Conservation (phyloP, 1,140 invertebrate genomes). For the Drosophila navojoa region DNA sequence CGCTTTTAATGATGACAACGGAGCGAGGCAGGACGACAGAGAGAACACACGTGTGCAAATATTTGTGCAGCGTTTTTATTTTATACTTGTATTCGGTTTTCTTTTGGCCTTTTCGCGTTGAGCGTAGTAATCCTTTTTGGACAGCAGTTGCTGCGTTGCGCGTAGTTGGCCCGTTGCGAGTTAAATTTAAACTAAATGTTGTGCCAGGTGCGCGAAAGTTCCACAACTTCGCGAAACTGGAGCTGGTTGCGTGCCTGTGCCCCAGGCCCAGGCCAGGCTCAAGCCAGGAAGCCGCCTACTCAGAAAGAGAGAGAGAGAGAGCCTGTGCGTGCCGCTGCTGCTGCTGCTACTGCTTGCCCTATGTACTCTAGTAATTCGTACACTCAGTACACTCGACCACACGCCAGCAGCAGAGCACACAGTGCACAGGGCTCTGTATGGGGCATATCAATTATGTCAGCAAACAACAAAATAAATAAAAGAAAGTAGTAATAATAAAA, state of each 20-base stretch:
- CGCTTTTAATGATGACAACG: constrained; percentile 74
- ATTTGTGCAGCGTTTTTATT: constrained; percentile 66
- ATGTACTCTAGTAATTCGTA: background rate
- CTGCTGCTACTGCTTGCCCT: background rate
- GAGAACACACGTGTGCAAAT: constrained; percentile 51
- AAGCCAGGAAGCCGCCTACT: background rate
- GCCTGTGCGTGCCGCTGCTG: constrained; percentile 19
- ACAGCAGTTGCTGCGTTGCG: constrained; percentile 22
- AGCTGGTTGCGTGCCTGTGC: constrained; percentile 31
- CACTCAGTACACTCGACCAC: constrained; percentile 18
- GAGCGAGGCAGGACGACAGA: constrained; percentile 4
- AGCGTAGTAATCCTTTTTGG: constrained; percentile 34
- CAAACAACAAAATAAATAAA: constrained; percentile 25
- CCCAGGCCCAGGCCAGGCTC: constrained; percentile 3
- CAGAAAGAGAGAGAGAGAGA: background rate
- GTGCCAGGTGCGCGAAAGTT: constrained; percentile 40
- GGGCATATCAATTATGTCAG: constrained; percentile 80
- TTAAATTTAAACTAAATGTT: constrained; percentile 80
- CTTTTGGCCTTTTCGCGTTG: constrained; percentile 22
- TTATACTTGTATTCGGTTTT: constrained; percentile 4
- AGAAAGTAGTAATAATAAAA: constrained; percentile 16
- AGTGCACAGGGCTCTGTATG: constrained; percentile 22
- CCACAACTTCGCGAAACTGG: constrained; percentile 47
- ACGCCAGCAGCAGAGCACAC: constrained; percentile 29
- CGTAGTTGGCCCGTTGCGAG: constrained; percentile 70